Evolutionary conservation across 2,888 invertebrate genomes (phyloP).

Genomic region (Zelleria hepariella): DNA sequence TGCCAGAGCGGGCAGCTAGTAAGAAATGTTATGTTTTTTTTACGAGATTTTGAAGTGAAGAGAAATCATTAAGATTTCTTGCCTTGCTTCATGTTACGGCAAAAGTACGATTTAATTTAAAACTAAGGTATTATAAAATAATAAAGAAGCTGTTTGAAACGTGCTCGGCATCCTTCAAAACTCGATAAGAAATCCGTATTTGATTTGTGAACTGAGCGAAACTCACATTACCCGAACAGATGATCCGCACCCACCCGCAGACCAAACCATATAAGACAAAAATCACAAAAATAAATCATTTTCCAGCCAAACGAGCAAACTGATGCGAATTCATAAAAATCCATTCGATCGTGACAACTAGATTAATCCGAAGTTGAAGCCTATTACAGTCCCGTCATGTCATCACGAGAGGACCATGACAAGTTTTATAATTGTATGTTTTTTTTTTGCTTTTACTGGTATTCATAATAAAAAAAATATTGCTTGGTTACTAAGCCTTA

Average conservation of each 20-base stretch:
- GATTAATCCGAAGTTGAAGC: not conserved
- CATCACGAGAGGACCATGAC: no score
- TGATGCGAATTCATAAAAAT: not conserved
- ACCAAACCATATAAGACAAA: no score
- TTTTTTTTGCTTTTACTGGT: no score
- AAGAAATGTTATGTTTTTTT: conserved; percentile 8
- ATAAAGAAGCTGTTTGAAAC: not conserved
- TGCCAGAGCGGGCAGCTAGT: conserved; percentile 13
- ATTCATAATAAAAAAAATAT: no score
- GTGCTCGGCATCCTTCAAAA: not conserved
- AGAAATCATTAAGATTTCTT: not conserved
- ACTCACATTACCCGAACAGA: no score
- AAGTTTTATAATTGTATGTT: no score
- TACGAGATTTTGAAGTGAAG: not conserved
- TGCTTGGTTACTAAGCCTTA: not conserved
- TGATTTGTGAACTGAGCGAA: no score
- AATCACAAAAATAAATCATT: no score
- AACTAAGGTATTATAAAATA: not conserved
- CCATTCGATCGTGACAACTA: not conserved
- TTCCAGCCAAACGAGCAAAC: no score
- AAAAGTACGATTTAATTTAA: not conserved
- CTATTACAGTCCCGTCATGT: not conserved
- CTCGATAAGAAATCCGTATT: not conserved
- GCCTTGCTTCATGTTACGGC: not conserved
- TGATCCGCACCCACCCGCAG: no score